These are phyloP conservation scores for Delphinus delphis DNA, from an alignment of 2,113 vertebrate genomes.

Conservation along the genomic window DNA sequence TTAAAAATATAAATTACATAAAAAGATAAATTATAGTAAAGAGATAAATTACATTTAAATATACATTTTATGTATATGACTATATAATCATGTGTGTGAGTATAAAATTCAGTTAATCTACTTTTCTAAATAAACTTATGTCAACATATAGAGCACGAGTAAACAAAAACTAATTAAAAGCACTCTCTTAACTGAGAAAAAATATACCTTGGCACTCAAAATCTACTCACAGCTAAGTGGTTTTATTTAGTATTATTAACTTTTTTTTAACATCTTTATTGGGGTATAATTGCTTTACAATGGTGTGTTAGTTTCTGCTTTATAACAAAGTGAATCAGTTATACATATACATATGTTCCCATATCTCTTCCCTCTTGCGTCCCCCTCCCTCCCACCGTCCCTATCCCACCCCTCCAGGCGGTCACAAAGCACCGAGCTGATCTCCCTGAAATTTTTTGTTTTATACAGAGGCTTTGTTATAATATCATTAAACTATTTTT, in stretches of 20 bases:
- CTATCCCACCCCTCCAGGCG: too few relatives aligned
- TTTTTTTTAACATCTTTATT: background rate
- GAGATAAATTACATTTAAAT: background rate
- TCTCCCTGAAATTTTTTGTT: constrained; percentile 17
- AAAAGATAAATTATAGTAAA: background rate
- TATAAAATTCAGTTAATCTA: background rate
- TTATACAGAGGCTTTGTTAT: background rate
- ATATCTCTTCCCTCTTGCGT: too few relatives aligned
- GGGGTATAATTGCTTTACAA: too few relatives aligned
- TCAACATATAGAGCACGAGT: background rate
- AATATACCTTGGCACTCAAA: background rate
- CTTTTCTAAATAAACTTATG: constrained; percentile 41
- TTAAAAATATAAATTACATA: background rate
- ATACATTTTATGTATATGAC: background rate
- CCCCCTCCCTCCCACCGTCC: too few relatives aligned
- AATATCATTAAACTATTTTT: constrained; percentile 37
- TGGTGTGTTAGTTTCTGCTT: too few relatives aligned
- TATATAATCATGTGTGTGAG: background rate
- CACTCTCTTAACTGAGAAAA: background rate
- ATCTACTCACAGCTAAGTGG: background rate
- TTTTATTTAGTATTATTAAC: constrained; percentile 36
- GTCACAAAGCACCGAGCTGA: too few relatives aligned
- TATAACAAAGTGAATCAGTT: too few relatives aligned
- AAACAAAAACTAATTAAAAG: constrained; percentile 32
- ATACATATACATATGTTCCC: too few relatives aligned